Evolutionary conservation across 1,140 invertebrate genomes (phyloP), one percentile per base, ranked within the genome.

Genomic region (Drosophila simulans): DNA sequence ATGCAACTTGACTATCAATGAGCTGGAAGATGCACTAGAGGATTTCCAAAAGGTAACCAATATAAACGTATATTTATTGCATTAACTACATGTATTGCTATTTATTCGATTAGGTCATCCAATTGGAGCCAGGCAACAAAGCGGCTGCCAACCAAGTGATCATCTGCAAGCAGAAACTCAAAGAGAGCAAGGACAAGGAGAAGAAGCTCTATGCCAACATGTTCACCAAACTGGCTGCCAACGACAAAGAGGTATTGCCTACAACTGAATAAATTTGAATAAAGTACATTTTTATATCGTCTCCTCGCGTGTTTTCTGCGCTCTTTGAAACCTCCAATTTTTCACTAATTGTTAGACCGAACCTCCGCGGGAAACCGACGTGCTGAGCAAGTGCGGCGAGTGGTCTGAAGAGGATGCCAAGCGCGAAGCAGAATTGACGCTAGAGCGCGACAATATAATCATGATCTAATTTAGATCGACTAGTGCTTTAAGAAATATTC

Each of bases 131-230:
- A 4, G 86, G 92, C 58, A 94, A 94, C 78, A 94, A 93, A 93
- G 97, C 97, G 11, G 98, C 98, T 0, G 93, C 94, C 17, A 95
- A 97, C 85, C 96, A 98, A 90, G 93, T 98, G 15, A 86, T 93
- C 1, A 80, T 95, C 17, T 98, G 97, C 92, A 95, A 95, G 54
- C 94, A 95, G 59, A 94, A 95, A 49, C 94, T 98, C 4, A 96
- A 96, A 92, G 94, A 96, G 66, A 95, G 97, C 71, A 94, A 95
- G 57, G 93, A 95, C 42, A 95, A 95, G 74, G 98, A 99, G 91
- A 98, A 98, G 93, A 95, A 97, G 83, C 94, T 97, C 11, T 99
- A 98, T 93, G 95, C 95, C 3, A 98, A 98, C 91, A 99, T 99
- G 97, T 99, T 99, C 91, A 95, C 97, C 72, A 97, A 97, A 92